Conservation (phyloP, 2,888 invertebrate species). For the Psylliodes chrysocephalus region DNA sequence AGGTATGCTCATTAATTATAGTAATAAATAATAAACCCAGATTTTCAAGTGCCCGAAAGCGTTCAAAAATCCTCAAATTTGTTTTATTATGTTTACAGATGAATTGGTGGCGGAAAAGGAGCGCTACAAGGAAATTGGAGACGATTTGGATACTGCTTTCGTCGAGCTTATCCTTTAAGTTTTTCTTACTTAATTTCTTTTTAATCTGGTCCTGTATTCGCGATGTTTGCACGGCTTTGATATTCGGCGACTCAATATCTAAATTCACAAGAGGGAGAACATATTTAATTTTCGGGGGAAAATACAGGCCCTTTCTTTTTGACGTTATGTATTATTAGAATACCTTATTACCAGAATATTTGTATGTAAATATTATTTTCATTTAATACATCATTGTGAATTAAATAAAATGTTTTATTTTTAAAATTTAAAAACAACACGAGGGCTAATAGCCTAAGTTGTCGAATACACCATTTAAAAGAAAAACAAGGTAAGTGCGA, state of each 20-base stretch:
- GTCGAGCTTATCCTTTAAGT: conserved; percentile 83
- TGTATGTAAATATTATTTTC: conserved; percentile 37
- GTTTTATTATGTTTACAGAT: conserved; percentile 72
- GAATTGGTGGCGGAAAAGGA: conserved; percentile 97
- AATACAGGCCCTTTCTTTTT: conserved; percentile 4
- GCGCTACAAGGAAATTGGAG: conserved; percentile 99
- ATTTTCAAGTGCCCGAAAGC: conserved; percentile 29
- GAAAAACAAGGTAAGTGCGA: no score
- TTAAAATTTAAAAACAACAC: neutral
- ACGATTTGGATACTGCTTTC: conserved; percentile 99
- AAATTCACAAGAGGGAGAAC: neutral
- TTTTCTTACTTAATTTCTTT: conserved; percentile 5
- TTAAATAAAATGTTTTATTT: conserved; percentile 8
- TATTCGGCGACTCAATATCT: conserved; percentile 33
- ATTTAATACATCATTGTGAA: conserved; percentile 35
- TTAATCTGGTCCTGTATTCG: conserved; percentile 24
- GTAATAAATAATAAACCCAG: conserved; percentile 31
- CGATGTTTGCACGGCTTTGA: conserved; percentile 30
- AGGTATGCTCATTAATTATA: conserved; percentile 11
- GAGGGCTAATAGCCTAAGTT: no score
- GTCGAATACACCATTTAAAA: no score
- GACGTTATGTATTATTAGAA: conserved; percentile 27
- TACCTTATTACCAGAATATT: conserved; percentile 35
- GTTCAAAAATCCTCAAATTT: neutral
- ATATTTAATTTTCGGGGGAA: neutral